Base-by-base conservation (phyloP, 1,140 invertebrate genomes). In the Drosophila ironensis region DNA sequence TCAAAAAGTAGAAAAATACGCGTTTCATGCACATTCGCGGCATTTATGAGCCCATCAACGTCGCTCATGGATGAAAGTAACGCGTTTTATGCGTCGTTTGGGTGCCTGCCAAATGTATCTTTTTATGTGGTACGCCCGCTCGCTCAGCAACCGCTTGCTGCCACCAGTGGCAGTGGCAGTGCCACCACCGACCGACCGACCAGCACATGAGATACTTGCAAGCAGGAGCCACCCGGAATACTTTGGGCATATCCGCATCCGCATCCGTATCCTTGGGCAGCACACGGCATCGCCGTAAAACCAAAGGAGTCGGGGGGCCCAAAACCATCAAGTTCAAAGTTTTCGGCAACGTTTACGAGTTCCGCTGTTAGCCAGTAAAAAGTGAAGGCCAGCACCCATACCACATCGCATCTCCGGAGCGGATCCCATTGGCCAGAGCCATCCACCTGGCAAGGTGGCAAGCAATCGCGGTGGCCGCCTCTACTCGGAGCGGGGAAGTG, bases 21-120 rank as follows among this genome's bases (percentile, higher is more conserved):
- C 80, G 57, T 86, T 86, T 87, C 80, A 87, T 86, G 81, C 80
- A 88, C 84, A 88, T 88, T 84, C 66, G 78, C 78, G 75, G 72
- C 86, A 81, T 88, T 88, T 86, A 88, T 88, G 86, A 88, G 78
- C 86, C 86, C 86, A 88, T 88, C 86, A 88, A 88, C 80, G 86
- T 86, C 80, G 80, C 81, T 86, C 81, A 86, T 86, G 80, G 78
- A 84, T 86, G 80, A 86, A 86, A 80, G 80, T 87, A 86, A 86
- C 81, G 80, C 80, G 80, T 86, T 87, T 86, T 86, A 87, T 86
- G 71, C 80, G 81, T 80, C 80, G 75, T 86, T 86, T 86, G 75
- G 80, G 80, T 86, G 80, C 42, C 74, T 86, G 81, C 54, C 81
- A 86, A 86, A 86, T 86, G 81, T 84, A 84, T 84, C 80, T 84